Percentiles rank a stretch among this genome's conserved stretches.
phyloP scores from a whole-genome alignment of 1,140 invertebrate genomes.

The Galleria mellonella region DNA sequence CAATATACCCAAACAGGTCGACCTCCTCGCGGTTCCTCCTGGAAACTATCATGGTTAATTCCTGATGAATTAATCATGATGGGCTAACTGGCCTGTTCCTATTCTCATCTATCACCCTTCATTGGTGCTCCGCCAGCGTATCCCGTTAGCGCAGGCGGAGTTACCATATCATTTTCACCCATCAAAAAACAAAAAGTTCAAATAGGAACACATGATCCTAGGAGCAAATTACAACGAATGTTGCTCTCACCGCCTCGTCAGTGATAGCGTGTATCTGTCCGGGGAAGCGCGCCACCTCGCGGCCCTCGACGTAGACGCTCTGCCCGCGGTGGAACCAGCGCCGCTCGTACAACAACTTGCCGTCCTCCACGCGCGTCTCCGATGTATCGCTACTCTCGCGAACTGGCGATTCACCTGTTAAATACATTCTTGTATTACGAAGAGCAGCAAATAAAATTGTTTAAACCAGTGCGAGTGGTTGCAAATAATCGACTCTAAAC shows the following conservation, averaged over 20 bases:
- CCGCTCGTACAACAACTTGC: conserved; percentile 94
- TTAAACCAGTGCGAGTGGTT: too few relatives aligned
- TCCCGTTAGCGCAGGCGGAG: too few relatives aligned
- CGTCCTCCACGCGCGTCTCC: conserved; percentile 94
- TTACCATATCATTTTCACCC: too few relatives aligned
- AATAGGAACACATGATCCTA: neutral
- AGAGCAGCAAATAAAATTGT: too few relatives aligned
- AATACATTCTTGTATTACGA: neutral
- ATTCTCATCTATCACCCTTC: too few relatives aligned
- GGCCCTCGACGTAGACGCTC: conserved; percentile 92
- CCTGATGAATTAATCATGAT: too few relatives aligned
- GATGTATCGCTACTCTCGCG: conserved; percentile 70
- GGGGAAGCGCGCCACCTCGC: conserved; percentile 86
- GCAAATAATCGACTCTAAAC: too few relatives aligned
- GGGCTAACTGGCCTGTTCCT: too few relatives aligned
- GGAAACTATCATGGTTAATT: too few relatives aligned
- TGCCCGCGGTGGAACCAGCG: conserved; percentile 96
- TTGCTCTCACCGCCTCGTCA: conserved; percentile 84
- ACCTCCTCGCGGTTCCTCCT: too few relatives aligned
- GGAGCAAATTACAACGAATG: conserved; percentile 16
- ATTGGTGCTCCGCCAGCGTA: too few relatives aligned
- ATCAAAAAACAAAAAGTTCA: neutral
- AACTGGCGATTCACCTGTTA: conserved; percentile 60
- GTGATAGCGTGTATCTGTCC: conserved; percentile 93
- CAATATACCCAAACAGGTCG: too few relatives aligned